These are phyloP conservation scores for Apomyelois bistriatella DNA, from an alignment of 2,888 invertebrate genomes.

Conservation along the genomic window DNA sequence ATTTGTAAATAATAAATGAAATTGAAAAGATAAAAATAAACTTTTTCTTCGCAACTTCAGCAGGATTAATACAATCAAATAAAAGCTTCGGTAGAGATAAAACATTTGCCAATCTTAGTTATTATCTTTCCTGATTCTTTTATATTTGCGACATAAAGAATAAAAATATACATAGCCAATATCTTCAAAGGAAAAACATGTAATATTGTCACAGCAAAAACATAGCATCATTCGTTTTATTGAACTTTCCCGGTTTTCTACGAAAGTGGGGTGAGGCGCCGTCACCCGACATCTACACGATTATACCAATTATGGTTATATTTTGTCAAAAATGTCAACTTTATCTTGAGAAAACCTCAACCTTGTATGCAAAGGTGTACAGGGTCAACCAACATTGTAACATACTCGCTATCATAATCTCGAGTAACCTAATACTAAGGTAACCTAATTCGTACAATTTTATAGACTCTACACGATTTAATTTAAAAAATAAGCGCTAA, in stretches of 20 bases:
- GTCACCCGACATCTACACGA: background rate
- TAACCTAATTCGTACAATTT: too few species aligned
- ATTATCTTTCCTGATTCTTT: background rate
- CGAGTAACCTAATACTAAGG: too few species aligned
- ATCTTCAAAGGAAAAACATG: background rate
- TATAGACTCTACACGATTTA: too few species aligned
- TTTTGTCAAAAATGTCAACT: background rate
- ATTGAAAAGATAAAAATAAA: too few species aligned
- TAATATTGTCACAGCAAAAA: slow-evolving; percentile 7
- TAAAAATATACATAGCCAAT: background rate
- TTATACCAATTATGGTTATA: background rate
- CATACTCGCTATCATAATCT: too few species aligned
- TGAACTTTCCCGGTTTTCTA: background rate
- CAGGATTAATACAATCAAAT: too few species aligned
- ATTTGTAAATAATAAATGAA: too few species aligned
- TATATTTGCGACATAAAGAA: background rate
- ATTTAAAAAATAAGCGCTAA: too few species aligned
- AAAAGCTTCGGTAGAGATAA: too few species aligned
- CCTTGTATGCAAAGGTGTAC: too few species aligned
- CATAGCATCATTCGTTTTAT: slow-evolving; percentile 6
- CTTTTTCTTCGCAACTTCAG: too few species aligned
- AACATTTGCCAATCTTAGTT: background rate
- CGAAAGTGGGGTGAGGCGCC: background rate
- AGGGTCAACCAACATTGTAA: background rate
- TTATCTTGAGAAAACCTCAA: too few species aligned